These are phyloP conservation scores for Tamias sibiricus DNA, from an alignment of 2,113 vertebrate species.

Conservation along the genomic window DNA sequence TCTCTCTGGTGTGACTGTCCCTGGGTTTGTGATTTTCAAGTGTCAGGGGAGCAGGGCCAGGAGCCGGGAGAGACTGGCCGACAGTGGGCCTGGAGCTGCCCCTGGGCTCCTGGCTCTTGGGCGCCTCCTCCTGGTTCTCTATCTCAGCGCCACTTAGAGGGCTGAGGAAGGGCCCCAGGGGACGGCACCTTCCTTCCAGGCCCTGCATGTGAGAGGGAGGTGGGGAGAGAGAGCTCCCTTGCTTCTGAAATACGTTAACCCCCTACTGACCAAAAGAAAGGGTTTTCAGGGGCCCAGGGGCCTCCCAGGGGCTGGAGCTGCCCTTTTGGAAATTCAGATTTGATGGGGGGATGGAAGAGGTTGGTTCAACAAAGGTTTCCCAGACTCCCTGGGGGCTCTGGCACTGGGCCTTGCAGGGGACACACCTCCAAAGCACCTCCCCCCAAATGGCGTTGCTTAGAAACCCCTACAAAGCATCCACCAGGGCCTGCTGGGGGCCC, in stretches of 20 bases:
- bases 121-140: not conserved
- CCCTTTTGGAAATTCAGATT: conserved; percentile 59
- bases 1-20: not conserved
- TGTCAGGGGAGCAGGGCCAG: fast-evolving
- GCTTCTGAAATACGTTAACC: conserved; percentile 9
- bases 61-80: not conserved
- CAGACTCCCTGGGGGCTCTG: conserved; percentile 44
- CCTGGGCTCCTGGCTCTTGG: not conserved
- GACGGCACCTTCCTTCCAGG: not conserved
- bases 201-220: no score
- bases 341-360: not conserved
- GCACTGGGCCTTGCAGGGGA: conserved; percentile 51
- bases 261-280: conserved; percentile 56
- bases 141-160: not conserved
- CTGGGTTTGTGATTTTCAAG: not conserved
- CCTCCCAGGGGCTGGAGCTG: not conserved
- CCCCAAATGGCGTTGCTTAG: not conserved
- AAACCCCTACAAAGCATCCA: conserved; percentile 56
- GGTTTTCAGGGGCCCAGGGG: not conserved
- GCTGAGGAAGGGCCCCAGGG: not conserved
- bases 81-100: fast-evolving
- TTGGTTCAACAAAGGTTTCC: conserved; percentile 59
- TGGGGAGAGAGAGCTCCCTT: no score
- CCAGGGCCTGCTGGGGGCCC: not conserved
- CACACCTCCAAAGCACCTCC: conserved; percentile 48